Conservation (phyloP, 2,888 invertebrate species). For the Leptinotarsa peninsularis region DNA sequence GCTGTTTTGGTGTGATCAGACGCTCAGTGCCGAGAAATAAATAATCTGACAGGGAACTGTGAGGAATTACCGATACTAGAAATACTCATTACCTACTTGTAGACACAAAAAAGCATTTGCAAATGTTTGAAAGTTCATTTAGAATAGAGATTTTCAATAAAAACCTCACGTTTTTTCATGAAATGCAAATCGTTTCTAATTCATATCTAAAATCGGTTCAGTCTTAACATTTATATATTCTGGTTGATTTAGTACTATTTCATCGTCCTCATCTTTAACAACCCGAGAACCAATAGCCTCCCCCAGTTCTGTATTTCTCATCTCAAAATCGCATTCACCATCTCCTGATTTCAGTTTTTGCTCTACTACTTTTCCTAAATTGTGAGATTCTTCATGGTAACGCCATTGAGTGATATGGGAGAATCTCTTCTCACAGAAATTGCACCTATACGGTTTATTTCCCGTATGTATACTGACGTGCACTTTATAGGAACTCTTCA, state of each 20-base stretch:
- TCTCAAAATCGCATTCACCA: not conserved
- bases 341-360: not conserved
- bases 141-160: no score
- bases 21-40: no score
- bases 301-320: not conserved
- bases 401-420: slow-evolving; percentile 55
- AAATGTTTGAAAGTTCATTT: no score
- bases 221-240: not conserved
- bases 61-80: no score
- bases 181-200: no score
- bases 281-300: not conserved
- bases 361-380: not conserved
- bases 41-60: no score
- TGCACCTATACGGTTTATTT: slow-evolving; percentile 53
- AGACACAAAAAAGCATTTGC: no score
- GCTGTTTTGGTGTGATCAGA: no score
- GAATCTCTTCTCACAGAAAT: slow-evolving; percentile 61
- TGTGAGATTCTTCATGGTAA: slow-evolving; percentile 55
- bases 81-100: no score
- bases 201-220: no score
- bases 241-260: not conserved
- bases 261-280: not conserved
- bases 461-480: slow-evolving; percentile 72
- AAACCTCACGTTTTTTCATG: no score
- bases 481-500: slow-evolving; percentile 80